phyloP scores from a whole-genome alignment of 2,888 invertebrate species.

The Yponomeuta cagnagella region DNA sequence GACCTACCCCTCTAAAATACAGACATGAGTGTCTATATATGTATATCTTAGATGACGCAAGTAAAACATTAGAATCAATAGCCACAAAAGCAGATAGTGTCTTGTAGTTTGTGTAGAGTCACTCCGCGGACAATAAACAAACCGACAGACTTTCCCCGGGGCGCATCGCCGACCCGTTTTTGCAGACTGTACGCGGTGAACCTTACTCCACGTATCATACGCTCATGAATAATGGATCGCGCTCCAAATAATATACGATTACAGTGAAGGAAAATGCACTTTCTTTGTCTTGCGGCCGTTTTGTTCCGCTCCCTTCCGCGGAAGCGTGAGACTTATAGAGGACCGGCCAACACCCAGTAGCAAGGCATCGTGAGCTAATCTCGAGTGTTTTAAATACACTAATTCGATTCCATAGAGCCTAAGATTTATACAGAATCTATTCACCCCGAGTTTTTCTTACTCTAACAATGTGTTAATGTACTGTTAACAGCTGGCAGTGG shows the following conservation, averaged over 20 bases:
- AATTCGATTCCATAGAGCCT: no score
- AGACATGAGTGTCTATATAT: no score
- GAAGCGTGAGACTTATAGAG: constrained; percentile 32
- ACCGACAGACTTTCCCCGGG: background rate
- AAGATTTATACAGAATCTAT: no score
- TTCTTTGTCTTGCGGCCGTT: constrained; percentile 57
- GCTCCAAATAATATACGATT: constrained; percentile 32
- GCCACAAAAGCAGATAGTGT: background rate
- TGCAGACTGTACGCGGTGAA: constrained; percentile 50
- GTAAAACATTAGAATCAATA: no score
- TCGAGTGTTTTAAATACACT: no score
- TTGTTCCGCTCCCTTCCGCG: constrained; percentile 23
- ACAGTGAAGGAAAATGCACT: constrained; percentile 61
- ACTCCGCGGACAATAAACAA: background rate
- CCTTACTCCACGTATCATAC: constrained; percentile 65
- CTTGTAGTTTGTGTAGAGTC: background rate
- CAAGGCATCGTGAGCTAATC: no score
- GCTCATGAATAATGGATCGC: constrained; percentile 64
- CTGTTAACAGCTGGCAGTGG: no score
- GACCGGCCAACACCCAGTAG: background rate
- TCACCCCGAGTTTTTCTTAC: no score
- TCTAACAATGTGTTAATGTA: no score
- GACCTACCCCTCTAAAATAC: no score
- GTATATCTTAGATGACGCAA: no score
- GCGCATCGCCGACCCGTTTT: background rate